These are phyloP conservation scores for Eurytoma californica DNA, from an alignment of 2,888 invertebrate species.

Conservation along the genomic window DNA sequence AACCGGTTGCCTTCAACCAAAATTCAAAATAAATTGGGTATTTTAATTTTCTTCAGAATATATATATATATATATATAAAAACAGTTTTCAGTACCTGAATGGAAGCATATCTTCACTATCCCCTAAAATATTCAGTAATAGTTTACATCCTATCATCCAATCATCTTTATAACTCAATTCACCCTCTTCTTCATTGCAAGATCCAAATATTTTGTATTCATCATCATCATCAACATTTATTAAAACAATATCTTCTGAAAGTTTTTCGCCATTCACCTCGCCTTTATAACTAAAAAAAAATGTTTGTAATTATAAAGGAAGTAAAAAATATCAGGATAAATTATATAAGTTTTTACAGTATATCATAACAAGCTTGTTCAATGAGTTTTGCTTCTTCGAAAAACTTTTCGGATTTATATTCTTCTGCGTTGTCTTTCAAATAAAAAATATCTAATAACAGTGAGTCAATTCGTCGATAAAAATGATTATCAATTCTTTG, in stretches of 20 bases:
- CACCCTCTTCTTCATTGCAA: neutral
- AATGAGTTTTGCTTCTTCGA: neutral
- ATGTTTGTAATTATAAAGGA: neutral
- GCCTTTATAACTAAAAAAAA: no score
- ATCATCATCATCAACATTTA: no score
- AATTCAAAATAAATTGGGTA: no score
- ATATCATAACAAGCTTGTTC: neutral
- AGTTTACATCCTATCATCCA: no score
- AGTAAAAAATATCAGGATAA: neutral
- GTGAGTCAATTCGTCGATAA: conserved; percentile 91
- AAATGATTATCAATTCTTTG: conserved; percentile 89
- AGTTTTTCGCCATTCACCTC: no score
- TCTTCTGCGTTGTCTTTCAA: conserved; percentile 88
- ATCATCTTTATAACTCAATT: neutral
- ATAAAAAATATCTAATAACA: conserved; percentile 94
- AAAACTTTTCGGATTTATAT: conserved; percentile 81
- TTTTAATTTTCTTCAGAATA: no score
- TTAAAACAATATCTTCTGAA: neutral
- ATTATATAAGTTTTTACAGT: neutral
- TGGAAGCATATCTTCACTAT: neutral
- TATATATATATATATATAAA: neutral
- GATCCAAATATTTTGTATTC: neutral
- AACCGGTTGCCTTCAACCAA: neutral
- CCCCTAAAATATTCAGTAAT: neutral
- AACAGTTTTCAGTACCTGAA: neutral